Base-by-base conservation (phyloP, 2,797 vertebrate genomes). In the Notolabrus celidotus region DNA sequence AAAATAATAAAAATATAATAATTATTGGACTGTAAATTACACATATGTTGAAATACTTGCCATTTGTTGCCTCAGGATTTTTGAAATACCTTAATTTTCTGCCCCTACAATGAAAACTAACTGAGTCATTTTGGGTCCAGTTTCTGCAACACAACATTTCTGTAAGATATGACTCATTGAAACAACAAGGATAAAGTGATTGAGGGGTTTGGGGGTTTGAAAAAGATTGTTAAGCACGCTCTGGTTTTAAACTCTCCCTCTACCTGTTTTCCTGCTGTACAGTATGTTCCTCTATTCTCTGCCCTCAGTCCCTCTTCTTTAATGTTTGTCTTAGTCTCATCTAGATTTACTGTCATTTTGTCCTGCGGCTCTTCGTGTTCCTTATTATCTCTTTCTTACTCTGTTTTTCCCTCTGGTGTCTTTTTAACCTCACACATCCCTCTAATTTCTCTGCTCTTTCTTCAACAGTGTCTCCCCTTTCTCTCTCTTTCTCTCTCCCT, bases 311-410 rank as follows among this genome's bases (percentile, higher is more conserved):
- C 19, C 62, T 71, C 22, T 45, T 71, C 54, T 74, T 62, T 75
- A 74, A 73, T 86, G 55, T 88, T 86, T 85, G 77, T 83, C 80
- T 74, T 61, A 15, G 29, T 75, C 79, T 85, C 68, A 73, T 70
- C 36, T 63, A 74, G 57, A 82, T 85, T 72, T 67, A 72, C 78
- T 46, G 52, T 78, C 68, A 67, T 43, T 77, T 51, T 41, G 53
- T 80, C 79, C 67, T 71, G 52, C 76, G 70, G 76, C 70, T 85
- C 71, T 77, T 80, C 60, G 58, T 74, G 53, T 50, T 80, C 70
- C 70, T 76, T 80, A 71, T 84, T 73, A 83, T 85, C 74, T 56
- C 70, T 68, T 60, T 67, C 55, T 66, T 53, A 47, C 49, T 39
- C 34, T 53, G 56, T 74, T 73, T 82, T 57, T 66, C 75, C 77